Percentiles rank a stretch among this genome's conserved stretches.
Conservation (phyloP, 1,140 invertebrate species). For the Spodoptera litura region DNA sequence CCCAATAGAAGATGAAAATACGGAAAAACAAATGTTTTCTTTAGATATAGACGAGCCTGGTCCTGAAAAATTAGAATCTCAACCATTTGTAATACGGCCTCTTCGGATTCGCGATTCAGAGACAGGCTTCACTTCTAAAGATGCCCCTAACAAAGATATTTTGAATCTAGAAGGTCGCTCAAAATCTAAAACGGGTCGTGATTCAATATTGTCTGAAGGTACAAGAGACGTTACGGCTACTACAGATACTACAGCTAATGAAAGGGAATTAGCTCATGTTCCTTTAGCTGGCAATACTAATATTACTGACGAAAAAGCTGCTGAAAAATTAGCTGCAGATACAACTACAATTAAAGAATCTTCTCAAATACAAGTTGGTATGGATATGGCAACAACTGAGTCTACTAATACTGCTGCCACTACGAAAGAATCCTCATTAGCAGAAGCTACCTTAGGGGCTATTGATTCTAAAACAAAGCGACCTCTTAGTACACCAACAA, state of each 20-base stretch:
- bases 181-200: too few species aligned
- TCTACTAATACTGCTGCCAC: background rate
- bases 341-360: background rate
- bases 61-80: background rate
- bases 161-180: too few species aligned
- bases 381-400: background rate
- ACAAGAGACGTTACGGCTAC: too few species aligned
- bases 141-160: background rate
- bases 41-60: constrained; percentile 26
- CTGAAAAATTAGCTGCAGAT: background rate
- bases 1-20: constrained; percentile 17
- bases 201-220: too few species aligned
- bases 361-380: background rate
- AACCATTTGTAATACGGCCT: background rate
- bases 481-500: background rate
- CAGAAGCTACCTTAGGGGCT: background rate
- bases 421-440: background rate
- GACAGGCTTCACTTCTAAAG: background rate
- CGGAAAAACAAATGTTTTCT: constrained; percentile 35
- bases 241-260: too few species aligned
- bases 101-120: constrained; percentile 5
- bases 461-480: background rate
- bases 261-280: too few species aligned
- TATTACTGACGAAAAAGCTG: too few species aligned
- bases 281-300: too few species aligned